Evolutionary conservation across 2,113 vertebrate genomes (phyloP).

Genomic region (Amia ocellicauda): DNA sequence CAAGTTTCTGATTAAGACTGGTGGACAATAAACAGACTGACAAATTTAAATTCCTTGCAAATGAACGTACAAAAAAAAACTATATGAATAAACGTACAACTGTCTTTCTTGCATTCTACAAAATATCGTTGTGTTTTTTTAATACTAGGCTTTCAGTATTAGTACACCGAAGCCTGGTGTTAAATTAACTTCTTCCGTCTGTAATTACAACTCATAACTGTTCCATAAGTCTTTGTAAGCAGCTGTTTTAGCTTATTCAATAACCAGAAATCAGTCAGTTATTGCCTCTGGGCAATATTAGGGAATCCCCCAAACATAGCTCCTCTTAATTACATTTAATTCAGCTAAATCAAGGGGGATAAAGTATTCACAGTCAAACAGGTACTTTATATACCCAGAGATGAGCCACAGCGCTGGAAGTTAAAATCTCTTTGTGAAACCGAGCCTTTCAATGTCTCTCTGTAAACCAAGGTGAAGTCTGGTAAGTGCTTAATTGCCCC

Average conservation of each 20-base stretch:
- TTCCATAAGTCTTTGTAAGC: not conserved
- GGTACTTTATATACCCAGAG: not conserved
- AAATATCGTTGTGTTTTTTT: not conserved
- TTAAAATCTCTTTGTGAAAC: not conserved
- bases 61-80: no score
- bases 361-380: not conserved
- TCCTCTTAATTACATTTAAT: slow-evolving; percentile 2
- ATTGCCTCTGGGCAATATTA: not conserved
- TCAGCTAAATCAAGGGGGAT: not conserved
- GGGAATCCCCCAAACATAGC: not conserved
- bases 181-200: not conserved
- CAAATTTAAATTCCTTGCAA: no score
- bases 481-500: no score
- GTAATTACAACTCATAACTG: not conserved
- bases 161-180: not conserved
- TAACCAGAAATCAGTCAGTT: not conserved
- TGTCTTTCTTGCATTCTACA: no score
- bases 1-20: no score
- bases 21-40: no score
- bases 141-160: not conserved
- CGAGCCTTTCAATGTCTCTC: no score
- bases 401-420: not conserved
- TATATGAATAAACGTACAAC: no score
- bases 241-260: not conserved
- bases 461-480: no score